Evolutionary conservation across 2,113 vertebrate species (phyloP), one percentile per base, ranked within the genome.

Genomic region (Diphyllodes magnificus): DNA sequence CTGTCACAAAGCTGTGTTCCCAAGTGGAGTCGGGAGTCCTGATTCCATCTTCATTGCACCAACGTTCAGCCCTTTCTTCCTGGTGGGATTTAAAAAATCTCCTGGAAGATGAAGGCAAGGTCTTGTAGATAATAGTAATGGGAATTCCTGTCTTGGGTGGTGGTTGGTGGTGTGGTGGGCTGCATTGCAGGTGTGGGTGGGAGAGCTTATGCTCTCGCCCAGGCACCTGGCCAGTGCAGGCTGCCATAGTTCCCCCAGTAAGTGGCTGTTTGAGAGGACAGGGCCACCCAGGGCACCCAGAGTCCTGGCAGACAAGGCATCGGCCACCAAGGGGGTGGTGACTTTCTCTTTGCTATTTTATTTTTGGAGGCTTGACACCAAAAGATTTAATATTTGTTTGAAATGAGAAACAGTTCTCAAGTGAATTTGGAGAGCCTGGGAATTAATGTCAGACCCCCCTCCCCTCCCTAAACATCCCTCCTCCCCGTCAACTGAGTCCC

Each of bases 371-470:
- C 94, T 85, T 95, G 96, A 93, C 82, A 82, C 96, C 90, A 78
- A 95, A 96, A 97, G 96, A 97, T 97, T 96, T 96, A 97, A 96
- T 97, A 97, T 97, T 97, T 97, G 96, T 97, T 97, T 95, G 96
- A 97, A 96, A 97, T 96, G 97, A 98, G 97, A 97, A 97, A 97
- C 84, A 96, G 97, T 97, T 97, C 96, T 97, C 94, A 70, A 93
- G 97, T 97, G 98, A 97, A 98, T 97, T 96, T 94, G 95, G 96
- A 97, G 96, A 98, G 94, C 72, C 73, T 75, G 86, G 97, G 92
- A 96, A 97, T 97, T 92, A 97, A 97, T 97, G 97, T 97, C 97
- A 88, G 90, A 66, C 69, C 79, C 79, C 81, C 82, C 76, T 45
- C 47, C 64, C 79, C 54, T 49, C 79, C 82, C 70, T 53, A 57